phyloP scores from a whole-genome alignment of 1,140 invertebrate genomes.

The Camponotus pennsylvanicus region DNA sequence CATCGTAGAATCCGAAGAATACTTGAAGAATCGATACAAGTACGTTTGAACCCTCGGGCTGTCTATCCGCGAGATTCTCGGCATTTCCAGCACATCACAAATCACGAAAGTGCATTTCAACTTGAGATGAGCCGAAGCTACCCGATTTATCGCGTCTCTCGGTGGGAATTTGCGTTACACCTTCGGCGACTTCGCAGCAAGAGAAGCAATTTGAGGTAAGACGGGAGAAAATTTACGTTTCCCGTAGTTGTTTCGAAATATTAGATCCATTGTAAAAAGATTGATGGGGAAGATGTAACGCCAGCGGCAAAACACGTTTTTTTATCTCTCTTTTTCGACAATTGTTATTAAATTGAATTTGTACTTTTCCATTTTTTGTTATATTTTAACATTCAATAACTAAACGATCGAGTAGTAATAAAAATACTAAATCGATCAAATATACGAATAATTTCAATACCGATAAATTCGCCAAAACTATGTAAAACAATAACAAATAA shows the following conservation, averaged over 20 bases:
- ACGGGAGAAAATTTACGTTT: slow-evolving; percentile 45
- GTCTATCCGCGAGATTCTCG: slow-evolving; percentile 46
- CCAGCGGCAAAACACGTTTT: neutral
- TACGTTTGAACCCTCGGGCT: slow-evolving; percentile 30
- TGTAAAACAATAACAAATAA: too few relatives aligned
- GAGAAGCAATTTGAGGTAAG: slow-evolving; percentile 39
- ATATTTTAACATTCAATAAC: slow-evolving; percentile 12
- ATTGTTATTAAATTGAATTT: slow-evolving; percentile 24
- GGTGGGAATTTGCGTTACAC: slow-evolving; percentile 47
- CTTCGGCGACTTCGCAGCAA: slow-evolving; percentile 20
- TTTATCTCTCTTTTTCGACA: neutral
- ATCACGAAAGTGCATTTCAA: slow-evolving; percentile 61
- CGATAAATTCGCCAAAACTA: neutral
- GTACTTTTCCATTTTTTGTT: neutral
- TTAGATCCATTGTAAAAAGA: slow-evolving; percentile 15
- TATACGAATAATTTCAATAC: neutral
- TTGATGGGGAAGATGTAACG: slow-evolving; percentile 2
- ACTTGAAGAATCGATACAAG: slow-evolving; percentile 1
- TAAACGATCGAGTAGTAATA: neutral
- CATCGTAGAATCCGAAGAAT: slow-evolving; percentile 16
- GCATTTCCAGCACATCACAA: slow-evolving; percentile 53
- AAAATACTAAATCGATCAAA: slow-evolving; percentile 7
- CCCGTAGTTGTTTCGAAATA: slow-evolving; percentile 46
- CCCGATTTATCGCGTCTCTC: slow-evolving; percentile 47
- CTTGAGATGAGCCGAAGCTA: slow-evolving; percentile 48